Conservation (phyloP, 2,797 vertebrate species). For the Paramormyrops hopkinsi region DNA sequence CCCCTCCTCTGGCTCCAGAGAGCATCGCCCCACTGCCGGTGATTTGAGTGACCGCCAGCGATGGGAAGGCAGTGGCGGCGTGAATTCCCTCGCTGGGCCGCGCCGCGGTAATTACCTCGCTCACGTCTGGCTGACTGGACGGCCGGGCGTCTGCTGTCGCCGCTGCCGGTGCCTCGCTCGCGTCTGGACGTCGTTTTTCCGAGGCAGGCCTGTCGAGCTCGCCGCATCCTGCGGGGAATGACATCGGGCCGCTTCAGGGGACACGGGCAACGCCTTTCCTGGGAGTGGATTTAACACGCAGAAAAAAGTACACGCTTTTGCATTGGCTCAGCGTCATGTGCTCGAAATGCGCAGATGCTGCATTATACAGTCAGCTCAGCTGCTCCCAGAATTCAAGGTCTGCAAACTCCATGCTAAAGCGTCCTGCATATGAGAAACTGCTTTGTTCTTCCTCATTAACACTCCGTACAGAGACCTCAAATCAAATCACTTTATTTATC, state of each 20-base stretch:
- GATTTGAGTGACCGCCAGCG: not conserved
- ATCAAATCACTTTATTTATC: not conserved
- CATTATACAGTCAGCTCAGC: not conserved
- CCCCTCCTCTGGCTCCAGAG: not conserved
- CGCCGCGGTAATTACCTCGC: not conserved
- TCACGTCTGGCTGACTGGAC: constrained; percentile 1
- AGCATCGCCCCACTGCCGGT: not conserved
- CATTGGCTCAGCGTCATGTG: not conserved
- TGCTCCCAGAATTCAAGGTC: not conserved
- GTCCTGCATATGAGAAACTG: not conserved
- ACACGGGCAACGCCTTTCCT: not conserved
- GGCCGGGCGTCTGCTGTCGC: not conserved
- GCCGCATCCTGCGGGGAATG: not conserved
- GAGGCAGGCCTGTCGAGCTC: not conserved
- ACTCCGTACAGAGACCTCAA: not conserved
- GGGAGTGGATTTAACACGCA: not conserved
- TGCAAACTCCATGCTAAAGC: not conserved
- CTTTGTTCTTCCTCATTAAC: not conserved
- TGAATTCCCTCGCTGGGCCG: not conserved
- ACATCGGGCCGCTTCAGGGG: not conserved
- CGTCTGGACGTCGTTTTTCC: not conserved
- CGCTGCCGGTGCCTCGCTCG: not conserved
- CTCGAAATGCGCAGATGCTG: not conserved
- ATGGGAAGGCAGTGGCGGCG: not conserved
- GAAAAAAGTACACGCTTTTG: not conserved